Conservation (phyloP, 2,888 invertebrate genomes). For the Oxyteleia sp. region DNA sequence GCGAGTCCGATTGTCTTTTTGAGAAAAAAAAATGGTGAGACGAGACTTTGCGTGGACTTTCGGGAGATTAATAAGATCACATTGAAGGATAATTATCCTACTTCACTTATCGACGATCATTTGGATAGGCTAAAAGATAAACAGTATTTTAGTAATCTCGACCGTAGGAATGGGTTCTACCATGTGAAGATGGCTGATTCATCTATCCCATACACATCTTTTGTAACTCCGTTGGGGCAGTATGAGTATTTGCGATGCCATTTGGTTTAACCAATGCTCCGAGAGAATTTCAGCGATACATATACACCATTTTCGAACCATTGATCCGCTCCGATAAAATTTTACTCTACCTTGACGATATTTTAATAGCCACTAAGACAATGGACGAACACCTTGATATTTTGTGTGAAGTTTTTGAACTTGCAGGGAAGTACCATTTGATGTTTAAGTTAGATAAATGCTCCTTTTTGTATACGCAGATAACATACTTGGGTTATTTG, state of each 20-base stretch:
- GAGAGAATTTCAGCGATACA: background rate
- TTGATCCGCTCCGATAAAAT: background rate
- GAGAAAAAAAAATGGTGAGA: background rate
- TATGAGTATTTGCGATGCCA: background rate
- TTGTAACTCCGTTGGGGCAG: background rate
- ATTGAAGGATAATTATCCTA: background rate
- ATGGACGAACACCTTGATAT: background rate
- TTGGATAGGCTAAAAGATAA: background rate
- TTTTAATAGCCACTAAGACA: background rate
- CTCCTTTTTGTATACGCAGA: no score
- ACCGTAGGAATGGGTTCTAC: background rate
- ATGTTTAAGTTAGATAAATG: background rate
- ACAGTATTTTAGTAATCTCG: background rate
- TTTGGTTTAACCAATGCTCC: background rate
- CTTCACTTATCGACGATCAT: background rate
- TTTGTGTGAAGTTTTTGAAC: background rate
- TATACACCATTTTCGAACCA: background rate
- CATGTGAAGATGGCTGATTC: background rate
- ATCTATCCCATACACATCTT: background rate
- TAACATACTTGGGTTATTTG: slow-evolving; percentile 4
- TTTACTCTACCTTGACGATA: background rate
- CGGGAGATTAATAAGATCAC: background rate
- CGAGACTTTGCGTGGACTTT: background rate
- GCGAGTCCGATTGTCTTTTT: background rate
- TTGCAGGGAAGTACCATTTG: background rate